Evolutionary conservation across 2,113 vertebrate genomes (phyloP).

Genomic region (Chaenogobius annularis): DNA sequence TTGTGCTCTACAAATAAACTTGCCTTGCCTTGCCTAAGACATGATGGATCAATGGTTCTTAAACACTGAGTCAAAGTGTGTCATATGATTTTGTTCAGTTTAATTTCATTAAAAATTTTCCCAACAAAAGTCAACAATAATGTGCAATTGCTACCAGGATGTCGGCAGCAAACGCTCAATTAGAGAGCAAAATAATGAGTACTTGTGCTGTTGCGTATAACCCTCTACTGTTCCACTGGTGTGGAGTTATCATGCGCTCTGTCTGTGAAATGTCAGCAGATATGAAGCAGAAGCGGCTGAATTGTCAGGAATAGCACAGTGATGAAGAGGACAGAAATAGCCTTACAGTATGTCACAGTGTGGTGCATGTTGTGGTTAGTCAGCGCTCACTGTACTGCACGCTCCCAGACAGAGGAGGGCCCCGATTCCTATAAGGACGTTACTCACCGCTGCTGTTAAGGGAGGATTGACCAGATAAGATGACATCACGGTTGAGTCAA

Average conservation of each 20-base stretch:
- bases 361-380: slow-evolving; percentile 16
- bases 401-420: slow-evolving; percentile 14
- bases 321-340: slow-evolving; percentile 47
- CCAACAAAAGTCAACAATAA: background rate
- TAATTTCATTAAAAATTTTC: background rate
- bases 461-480: slow-evolving; percentile 18
- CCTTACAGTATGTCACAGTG: slow-evolving; percentile 13
- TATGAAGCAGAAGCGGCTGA: slow-evolving; percentile 35
- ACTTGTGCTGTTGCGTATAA: background rate
- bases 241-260: slow-evolving; percentile 27
- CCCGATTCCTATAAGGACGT: slow-evolving; percentile 40
- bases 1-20: too few relatives aligned
- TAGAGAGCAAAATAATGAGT: background rate
- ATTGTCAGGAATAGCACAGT: slow-evolving; percentile 34
- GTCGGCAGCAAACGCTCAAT: background rate
- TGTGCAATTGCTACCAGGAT: background rate
- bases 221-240: background rate
- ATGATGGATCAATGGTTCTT: background rate
- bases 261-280: slow-evolving; percentile 44
- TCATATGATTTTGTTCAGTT: background rate
- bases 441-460: slow-evolving; percentile 39
- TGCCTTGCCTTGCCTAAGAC: too few relatives aligned
- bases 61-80: background rate
- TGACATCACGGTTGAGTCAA: slow-evolving; percentile 48
- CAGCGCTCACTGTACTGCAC: slow-evolving; percentile 20